A percentile compares a stretch with the other conserved stretches of the same genome.
Conservation (phyloP, 1,140 invertebrate species). For the Calosoma granatense region DNA sequence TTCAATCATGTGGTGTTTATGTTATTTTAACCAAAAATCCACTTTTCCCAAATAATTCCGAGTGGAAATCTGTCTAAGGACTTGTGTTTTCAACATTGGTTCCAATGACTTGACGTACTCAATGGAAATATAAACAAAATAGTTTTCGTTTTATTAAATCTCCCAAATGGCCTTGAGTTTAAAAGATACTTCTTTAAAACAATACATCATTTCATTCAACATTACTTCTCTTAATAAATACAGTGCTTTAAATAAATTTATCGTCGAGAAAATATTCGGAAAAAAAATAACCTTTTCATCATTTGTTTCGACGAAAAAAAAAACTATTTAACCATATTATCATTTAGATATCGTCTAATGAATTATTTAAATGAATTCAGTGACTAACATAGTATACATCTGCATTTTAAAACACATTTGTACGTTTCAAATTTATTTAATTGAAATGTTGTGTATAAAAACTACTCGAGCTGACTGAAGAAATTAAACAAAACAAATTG, state of each 20-base stretch:
- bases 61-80: neutral
- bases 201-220: neutral
- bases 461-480: no score
- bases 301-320: no score
- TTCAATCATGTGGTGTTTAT: slow-evolving; percentile 11
- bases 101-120: neutral
- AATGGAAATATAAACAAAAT: neutral
- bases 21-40: slow-evolving; percentile 9
- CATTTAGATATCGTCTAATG: no score
- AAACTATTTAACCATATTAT: no score
- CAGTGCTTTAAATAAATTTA: neutral
- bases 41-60: neutral
- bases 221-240: neutral
- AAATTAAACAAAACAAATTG: no score
- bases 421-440: no score
- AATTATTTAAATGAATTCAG: no score
- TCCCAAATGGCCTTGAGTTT: neutral
- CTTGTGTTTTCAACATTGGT: neutral
- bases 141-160: slow-evolving; percentile 5
- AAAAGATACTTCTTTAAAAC: neutral
- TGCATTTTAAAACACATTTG: no score
- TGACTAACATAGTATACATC: no score
- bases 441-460: no score
- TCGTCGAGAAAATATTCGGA: no score
- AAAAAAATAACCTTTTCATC: no score